Evolutionary conservation across 2,888 invertebrate genomes (phyloP).

Genomic region (Cosmia pyralina): DNA sequence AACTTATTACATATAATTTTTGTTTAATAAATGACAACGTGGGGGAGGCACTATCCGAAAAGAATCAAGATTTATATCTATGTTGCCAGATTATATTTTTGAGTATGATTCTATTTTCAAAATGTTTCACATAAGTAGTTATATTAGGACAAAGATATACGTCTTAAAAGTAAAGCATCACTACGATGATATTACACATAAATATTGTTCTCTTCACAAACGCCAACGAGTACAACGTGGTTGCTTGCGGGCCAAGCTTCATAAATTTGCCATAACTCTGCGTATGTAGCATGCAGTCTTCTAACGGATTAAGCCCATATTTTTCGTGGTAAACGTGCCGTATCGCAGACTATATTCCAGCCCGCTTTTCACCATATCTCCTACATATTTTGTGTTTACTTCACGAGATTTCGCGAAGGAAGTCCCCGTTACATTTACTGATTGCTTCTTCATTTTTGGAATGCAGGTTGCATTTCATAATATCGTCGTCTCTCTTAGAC

Average conservation of each 20-base stretch:
- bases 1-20: constrained; percentile 21
- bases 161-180: background rate
- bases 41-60: background rate
- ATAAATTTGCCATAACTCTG: constrained; percentile 50
- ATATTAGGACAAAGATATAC: background rate
- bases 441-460: constrained; percentile 22
- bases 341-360: constrained; percentile 70
- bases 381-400: constrained; percentile 39
- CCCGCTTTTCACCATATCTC: constrained; percentile 40
- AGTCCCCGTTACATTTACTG: constrained; percentile 26
- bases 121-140: background rate
- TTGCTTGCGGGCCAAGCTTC: constrained; percentile 42
- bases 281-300: constrained; percentile 46
- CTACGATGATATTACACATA: constrained; percentile 1
- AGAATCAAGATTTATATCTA: constrained; percentile 4
- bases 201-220: constrained; percentile 24
- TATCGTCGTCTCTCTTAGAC: constrained; percentile 9
- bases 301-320: constrained; percentile 69
- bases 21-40: constrained; percentile 4
- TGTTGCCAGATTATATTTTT: background rate
- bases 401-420: constrained; percentile 14
- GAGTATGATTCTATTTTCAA: background rate
- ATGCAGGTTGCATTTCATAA: constrained; percentile 25
- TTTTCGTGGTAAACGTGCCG: constrained; percentile 71
- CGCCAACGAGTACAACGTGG: constrained; percentile 20